Evolutionary conservation across 2,113 vertebrate genomes (phyloP).

Genomic region (Campylomormyrus numenius): DNA sequence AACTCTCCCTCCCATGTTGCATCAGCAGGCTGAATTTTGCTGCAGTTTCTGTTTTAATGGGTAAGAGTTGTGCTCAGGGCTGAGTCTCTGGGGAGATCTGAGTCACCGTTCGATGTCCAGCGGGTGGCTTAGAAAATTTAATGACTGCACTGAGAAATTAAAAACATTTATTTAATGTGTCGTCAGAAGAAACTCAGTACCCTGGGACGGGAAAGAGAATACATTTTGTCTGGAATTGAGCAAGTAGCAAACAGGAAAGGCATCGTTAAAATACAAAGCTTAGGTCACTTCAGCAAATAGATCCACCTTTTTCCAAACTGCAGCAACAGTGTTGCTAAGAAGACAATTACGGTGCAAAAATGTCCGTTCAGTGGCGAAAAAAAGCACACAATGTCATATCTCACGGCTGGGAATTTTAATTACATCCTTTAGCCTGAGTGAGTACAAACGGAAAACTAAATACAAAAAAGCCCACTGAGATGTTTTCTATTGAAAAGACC

Average conservation of each 20-base stretch:
- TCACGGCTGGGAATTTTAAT: slow-evolving; percentile 11
- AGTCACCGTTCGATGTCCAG: background rate
- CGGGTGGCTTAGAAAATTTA: background rate
- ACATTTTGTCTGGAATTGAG: background rate
- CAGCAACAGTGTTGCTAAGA: slow-evolving; percentile 4
- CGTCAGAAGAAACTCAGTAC: background rate
- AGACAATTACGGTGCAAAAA: background rate
- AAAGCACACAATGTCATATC: background rate
- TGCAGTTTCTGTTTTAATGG: background rate
- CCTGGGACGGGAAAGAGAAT: no score
- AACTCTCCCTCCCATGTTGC: background rate
- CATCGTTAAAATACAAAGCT: background rate
- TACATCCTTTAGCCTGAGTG: background rate
- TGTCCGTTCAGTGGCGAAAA: background rate
- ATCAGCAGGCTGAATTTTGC: background rate
- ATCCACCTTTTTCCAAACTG: background rate
- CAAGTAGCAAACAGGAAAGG: no score
- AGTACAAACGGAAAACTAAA: background rate
- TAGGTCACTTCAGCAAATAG: background rate
- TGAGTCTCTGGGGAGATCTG: background rate
- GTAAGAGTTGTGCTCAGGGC: background rate
- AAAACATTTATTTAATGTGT: background rate
- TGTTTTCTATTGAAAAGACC: background rate
- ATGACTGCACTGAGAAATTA: background rate
- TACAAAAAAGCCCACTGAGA: background rate